Conservation (phyloP, 2,113 vertebrate species). For the Thymallus thymallus region DNA sequence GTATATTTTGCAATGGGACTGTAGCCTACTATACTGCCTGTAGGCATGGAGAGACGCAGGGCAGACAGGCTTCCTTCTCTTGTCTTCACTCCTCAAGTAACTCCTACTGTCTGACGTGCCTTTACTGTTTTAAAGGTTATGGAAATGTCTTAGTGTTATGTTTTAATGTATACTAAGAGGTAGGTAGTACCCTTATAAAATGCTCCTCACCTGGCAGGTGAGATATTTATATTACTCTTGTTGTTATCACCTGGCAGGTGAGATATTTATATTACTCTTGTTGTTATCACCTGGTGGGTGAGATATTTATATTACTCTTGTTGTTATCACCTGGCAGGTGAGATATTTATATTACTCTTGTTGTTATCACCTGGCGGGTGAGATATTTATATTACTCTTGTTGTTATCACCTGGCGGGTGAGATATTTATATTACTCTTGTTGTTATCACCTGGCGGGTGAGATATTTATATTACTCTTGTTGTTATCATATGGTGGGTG, state of each 20-base stretch:
- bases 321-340: neutral
- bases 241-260: neutral
- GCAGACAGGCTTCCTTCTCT: slow-evolving; percentile 6
- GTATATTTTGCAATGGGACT: slow-evolving; percentile 50
- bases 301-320: neutral
- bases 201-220: neutral
- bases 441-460: neutral
- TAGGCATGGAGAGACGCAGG: slow-evolving; percentile 39
- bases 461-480: neutral
- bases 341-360: neutral
- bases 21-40: slow-evolving; percentile 42
- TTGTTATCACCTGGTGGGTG: neutral
- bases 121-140: slow-evolving; percentile 35
- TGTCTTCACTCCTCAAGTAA: too few species aligned
- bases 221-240: neutral
- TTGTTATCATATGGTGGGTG: too few species aligned
- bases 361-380: neutral
- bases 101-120: too few species aligned
- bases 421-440: neutral
- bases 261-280: neutral
- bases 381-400: neutral
- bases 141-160: slow-evolving; percentile 33
- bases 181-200: slow-evolving; percentile 24
- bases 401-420: neutral
- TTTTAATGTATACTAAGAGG: too few species aligned